Evolutionary conservation across 2,797 vertebrate species (phyloP).

Genomic region (Loriculus beryllinus): DNA sequence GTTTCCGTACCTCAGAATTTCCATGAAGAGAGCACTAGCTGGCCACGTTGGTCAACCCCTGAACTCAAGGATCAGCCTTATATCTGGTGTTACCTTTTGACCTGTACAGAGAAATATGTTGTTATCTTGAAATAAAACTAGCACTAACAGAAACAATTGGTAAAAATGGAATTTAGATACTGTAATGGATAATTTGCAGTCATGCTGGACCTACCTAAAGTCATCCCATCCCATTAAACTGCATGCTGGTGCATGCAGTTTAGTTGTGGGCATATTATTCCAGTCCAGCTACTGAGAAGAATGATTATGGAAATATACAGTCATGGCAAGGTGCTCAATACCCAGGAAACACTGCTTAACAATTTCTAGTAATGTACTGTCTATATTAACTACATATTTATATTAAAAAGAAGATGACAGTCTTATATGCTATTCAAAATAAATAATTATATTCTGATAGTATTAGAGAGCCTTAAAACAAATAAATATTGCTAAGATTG

Average conservation of each 20-base stretch:
- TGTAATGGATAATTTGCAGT: neutral
- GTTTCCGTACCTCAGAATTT: neutral
- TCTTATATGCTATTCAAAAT: neutral
- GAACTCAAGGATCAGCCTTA: neutral
- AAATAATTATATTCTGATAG: neutral
- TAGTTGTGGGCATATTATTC: neutral
- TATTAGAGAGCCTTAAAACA: neutral
- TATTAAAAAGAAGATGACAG: neutral
- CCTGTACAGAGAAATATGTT: accelerated
- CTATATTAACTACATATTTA: neutral
- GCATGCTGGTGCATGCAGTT: neutral
- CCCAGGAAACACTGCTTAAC: neutral
- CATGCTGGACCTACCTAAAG: neutral
- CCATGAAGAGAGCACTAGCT: neutral
- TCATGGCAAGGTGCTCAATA: neutral
- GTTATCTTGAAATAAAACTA: neutral
- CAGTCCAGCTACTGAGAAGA: neutral
- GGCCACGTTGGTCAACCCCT: neutral
- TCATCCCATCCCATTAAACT: neutral
- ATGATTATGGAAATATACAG: neutral
- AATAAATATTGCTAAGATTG: neutral
- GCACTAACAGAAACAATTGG: accelerated
- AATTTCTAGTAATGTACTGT: neutral
- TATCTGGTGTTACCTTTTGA: neutral
- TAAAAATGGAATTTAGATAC: neutral